Conservation (phyloP, 2,888 invertebrate species). For the Dusona sp. region DNA sequence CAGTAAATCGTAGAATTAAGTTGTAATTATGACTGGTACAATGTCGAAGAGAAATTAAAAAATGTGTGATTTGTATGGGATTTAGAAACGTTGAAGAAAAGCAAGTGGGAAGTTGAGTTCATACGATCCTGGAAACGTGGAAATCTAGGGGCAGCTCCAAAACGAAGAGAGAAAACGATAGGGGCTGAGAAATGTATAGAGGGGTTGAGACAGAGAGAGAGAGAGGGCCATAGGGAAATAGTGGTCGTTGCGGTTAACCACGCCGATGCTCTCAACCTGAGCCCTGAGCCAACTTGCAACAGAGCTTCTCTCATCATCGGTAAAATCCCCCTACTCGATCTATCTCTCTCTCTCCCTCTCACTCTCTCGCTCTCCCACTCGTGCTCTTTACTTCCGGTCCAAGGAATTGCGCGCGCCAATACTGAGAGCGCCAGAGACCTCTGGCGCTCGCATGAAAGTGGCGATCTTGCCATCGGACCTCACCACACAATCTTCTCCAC, state of each 20-base stretch:
- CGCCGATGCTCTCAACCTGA: constrained; percentile 83
- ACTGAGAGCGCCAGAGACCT: constrained; percentile 23
- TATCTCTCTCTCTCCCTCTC: constrained; percentile 20
- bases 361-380: constrained; percentile 13
- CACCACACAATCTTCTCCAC: constrained; percentile 44
- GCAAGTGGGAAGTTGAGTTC: constrained; percentile 54
- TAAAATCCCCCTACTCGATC: constrained; percentile 21
- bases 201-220: constrained; percentile 60
- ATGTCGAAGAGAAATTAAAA: not conserved
- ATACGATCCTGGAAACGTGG: constrained; percentile 32
- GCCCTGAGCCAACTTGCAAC: constrained; percentile 77
- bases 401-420: constrained; percentile 64
- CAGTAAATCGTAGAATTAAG: no score
- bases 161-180: constrained; percentile 59
- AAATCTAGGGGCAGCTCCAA: constrained; percentile 29
- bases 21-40: not conserved
- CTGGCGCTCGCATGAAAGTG: constrained; percentile 14
- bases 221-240: constrained; percentile 75
- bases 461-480: constrained; percentile 62
- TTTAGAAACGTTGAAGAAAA: not conserved
- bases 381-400: constrained; percentile 52
- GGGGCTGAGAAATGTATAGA: constrained; percentile 20
- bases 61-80: not conserved
- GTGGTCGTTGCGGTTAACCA: constrained; percentile 83
- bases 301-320: constrained; percentile 46